A percentile compares a stretch with the other conserved stretches of the same genome.
Evolutionary conservation across 2,888 invertebrate genomes (phyloP).

Genomic region (Macrophya alboannulata): DNA sequence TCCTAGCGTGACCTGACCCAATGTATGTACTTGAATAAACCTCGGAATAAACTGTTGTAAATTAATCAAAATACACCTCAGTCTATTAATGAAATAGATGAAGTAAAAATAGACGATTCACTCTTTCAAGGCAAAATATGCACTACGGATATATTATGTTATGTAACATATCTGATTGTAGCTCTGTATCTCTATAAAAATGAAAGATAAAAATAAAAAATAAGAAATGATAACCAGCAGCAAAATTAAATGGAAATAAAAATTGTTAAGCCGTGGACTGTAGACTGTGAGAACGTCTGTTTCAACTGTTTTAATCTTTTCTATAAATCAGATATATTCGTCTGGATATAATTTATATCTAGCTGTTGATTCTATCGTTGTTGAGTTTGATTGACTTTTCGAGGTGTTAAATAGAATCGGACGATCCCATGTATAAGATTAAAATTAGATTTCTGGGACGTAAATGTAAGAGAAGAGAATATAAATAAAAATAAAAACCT

Average conservation of each 20-base stretch:
- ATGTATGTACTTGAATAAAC: no score
- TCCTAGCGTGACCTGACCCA: no score
- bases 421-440: not conserved
- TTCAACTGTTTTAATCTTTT: not conserved
- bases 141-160: not conserved
- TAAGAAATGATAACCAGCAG: not conserved
- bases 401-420: not conserved
- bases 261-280: not conserved
- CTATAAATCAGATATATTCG: not conserved
- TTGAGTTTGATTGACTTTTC: not conserved
- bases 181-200: not conserved
- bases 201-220: no score
- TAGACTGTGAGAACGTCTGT: not conserved
- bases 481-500: not conserved
- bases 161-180: not conserved
- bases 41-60: not conserved
- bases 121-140: not conserved
- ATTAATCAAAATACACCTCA: not conserved
- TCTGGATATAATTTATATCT: not conserved
- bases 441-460: not conserved
- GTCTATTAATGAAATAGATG: not conserved
- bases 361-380: not conserved
- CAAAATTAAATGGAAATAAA: not conserved
- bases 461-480: not conserved
- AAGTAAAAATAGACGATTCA: not conserved